Evolutionary conservation across 1,140 invertebrate genomes (phyloP).

Genomic region (Drosophila albomicans): DNA sequence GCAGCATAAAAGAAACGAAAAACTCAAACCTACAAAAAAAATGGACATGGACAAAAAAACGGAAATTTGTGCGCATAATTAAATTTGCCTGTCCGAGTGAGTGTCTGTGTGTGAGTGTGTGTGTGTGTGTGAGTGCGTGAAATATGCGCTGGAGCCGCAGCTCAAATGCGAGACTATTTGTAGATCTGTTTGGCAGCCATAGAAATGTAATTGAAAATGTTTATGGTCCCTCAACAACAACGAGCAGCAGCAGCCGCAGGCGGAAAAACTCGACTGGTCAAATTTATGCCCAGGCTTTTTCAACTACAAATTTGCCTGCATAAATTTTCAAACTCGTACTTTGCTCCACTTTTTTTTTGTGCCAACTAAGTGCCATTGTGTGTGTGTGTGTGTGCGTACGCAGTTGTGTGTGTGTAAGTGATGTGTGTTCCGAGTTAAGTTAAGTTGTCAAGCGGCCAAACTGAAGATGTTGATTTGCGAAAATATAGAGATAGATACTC

Average conservation of each 20-base stretch:
- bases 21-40: slow-evolving; percentile 11
- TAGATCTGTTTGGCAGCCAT: slow-evolving; percentile 50
- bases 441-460: slow-evolving; percentile 20
- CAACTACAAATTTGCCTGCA: slow-evolving; percentile 63
- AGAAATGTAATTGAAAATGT: slow-evolving; percentile 67
- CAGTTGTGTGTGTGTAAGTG: neutral
- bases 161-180: slow-evolving; percentile 63
- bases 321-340: slow-evolving; percentile 54
- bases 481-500: slow-evolving; percentile 4
- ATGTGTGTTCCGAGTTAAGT: slow-evolving; percentile 19
- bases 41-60: slow-evolving; percentile 38
- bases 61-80: slow-evolving; percentile 73
- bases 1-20: slow-evolving; percentile 34
- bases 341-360: slow-evolving; percentile 42
- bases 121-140: slow-evolving; percentile 25
- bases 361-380: slow-evolving; percentile 40
- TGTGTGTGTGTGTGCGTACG: neutral
- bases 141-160: slow-evolving; percentile 30
- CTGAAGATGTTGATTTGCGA: slow-evolving; percentile 7
- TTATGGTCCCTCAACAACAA: slow-evolving; percentile 39
- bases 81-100: slow-evolving; percentile 52
- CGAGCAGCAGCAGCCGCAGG: slow-evolving; percentile 9
- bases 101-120: slow-evolving; percentile 6
- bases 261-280: slow-evolving; percentile 32
- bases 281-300: slow-evolving; percentile 47